Base-by-base conservation (phyloP, 1,140 invertebrate species). In the Drosophila tani region DNA sequence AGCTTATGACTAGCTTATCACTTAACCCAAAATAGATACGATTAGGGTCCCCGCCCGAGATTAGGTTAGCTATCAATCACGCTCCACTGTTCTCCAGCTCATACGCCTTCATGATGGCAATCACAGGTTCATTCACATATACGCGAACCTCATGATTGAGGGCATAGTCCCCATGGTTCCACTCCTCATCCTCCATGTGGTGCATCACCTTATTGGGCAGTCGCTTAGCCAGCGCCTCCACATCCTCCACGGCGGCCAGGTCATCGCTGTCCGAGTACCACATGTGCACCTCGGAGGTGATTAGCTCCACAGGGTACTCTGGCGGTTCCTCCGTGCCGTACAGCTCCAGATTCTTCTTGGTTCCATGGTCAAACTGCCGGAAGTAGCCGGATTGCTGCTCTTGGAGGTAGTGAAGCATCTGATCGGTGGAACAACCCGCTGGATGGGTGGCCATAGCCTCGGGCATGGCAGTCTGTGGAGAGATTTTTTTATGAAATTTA, bases 141-240 rank as follows among this genome's bases (percentile, higher is more conserved):
- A 59, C 47, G 2, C 84, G 76, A 6, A 90, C 63, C 7, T 83
- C 56, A 27, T 11, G 21, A 19, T 85, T 73, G 0, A 81, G 11
- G n/a, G 65, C 50, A 73, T 94, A 96, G 69, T 96, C 95, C 2
- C 95, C 69, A 71, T 96, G 95, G 74, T 95, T 94, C 73, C 95
- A 96, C 51, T 92, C 81, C 0, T 93, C 55, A 56, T 94, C 81
- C 0, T 93, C 91, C 3, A 96, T 94, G 78, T 93, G 92, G 60
- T 94, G 94, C 85, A 94, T 84, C 4, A 93, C 68, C 15, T 76
- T 68, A 91, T 92, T 92, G 3, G 90, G 83, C 50, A 92, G 7
- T 0, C 65, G 47, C 0, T 27, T 7, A 0, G 90, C 91, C 19
- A 96, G 88, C 71, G 88, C 92, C 46, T 93, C 79, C 0, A 97